Evolutionary conservation across 2,888 invertebrate species (phyloP), one percentile per base, ranked within the genome.

Genomic region (Microctonus aethiopoides): DNA sequence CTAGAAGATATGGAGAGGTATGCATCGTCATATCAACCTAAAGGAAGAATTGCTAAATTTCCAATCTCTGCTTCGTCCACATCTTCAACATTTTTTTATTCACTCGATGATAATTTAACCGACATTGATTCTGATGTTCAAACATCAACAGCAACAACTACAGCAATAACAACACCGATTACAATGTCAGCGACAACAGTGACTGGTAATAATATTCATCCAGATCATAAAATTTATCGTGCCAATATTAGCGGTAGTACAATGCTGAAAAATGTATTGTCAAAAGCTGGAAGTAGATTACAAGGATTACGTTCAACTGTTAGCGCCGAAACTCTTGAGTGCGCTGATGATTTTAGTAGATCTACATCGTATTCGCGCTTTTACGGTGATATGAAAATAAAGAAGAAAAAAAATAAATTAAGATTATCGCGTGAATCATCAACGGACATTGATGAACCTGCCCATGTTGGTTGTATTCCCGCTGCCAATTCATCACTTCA

Each of bases 211-310:
- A 89, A 86, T 63, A 87, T 92, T 73, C 94, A 94, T 81, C 94
- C 94, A 0, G 94, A 94, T 80, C 93, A 94, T 83, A 94, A 92
- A 86, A 94, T 94, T 77, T 94, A 94, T 80, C 90, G 93, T 73
- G 91, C 92, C 82, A 67, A 67, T 71, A 41, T 60, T 7, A 76
- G 72, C 13, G 79, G 80, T 0, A 80, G 75, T 36, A 73, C 77
- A 0, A 78, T 81, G 39, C 77, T 59, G 84, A 89, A 76, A 84
- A 89, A 74, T 81, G 88, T 83, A 80, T 66, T 86, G 0, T 83
- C 83, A 0, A 85, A 83, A 77, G 87, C 84, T 71, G 83, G 83
- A 56, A 87, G 78, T 74, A 85, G 80, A 67, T 79, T 81, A 41
- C 82, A 85, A 59, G 82, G 81, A 2, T 64, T 86, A 0, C 76